Evolutionary conservation across 2,797 vertebrate genomes (phyloP).

Genomic region (Typhlichthys subterraneus): DNA sequence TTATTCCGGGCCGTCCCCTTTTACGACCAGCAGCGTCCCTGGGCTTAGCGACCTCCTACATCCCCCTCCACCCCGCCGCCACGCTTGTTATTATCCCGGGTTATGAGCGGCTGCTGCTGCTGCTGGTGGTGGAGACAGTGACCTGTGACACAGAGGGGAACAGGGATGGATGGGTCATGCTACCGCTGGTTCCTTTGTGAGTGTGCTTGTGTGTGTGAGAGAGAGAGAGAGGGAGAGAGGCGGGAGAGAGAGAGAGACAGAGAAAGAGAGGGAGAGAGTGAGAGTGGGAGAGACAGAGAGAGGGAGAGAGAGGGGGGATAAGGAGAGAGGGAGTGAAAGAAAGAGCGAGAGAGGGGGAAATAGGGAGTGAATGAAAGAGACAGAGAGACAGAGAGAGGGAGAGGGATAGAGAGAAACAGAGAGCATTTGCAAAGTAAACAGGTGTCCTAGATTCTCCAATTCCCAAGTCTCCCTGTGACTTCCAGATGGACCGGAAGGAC

Average conservation of each 20-base stretch:
- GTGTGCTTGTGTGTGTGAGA: neutral
- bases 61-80: conserved; percentile 21
- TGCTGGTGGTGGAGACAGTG: conserved; percentile 13
- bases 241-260: conserved; percentile 5
- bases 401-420: conserved; percentile 46
- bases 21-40: conserved; percentile 71
- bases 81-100: conserved; percentile 50
- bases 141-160: conserved; percentile 35
- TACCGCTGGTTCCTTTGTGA: too few species aligned
- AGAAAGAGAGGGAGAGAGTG: conserved; percentile 53
- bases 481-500: conserved; percentile 39
- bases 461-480: conserved; percentile 23
- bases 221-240: conserved; percentile 43
- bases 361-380: too few species aligned
- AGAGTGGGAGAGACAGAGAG: neutral
- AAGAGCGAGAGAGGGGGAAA: too few species aligned
- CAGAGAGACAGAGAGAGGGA: neutral
- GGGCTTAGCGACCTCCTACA: conserved; percentile 55
- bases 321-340: conserved; percentile 50
- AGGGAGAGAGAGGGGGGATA: conserved; percentile 9
- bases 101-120: conserved; percentile 40
- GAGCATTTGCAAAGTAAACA: conserved; percentile 68
- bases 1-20: conserved; percentile 74
- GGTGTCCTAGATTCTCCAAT: conserved; percentile 59
- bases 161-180: neutral